These are phyloP conservation scores for Datnioides undecimradiatus DNA, from an alignment of 2,113 vertebrate genomes.

Conservation along the genomic window DNA sequence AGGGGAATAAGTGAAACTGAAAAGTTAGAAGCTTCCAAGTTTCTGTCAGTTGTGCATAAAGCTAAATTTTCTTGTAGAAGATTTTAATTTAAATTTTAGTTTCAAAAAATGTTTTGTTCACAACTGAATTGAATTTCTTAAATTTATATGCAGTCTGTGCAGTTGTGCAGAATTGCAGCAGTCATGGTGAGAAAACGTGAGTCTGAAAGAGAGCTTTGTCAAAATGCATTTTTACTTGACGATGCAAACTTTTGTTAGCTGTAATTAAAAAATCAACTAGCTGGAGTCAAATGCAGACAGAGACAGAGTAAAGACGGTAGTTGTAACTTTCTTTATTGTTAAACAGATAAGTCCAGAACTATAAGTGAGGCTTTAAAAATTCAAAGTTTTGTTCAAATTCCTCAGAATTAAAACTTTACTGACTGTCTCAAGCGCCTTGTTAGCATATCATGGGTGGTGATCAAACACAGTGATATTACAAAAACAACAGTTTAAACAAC, in stretches of 20 bases:
- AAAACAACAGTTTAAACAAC: neutral
- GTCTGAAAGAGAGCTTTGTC: neutral
- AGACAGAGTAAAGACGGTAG: neutral
- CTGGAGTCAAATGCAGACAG: neutral
- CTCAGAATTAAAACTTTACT: neutral
- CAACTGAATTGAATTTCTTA: neutral
- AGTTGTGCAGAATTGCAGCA: neutral
- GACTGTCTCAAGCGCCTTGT: neutral
- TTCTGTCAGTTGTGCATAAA: neutral
- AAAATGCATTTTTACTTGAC: neutral
- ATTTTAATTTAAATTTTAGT: neutral
- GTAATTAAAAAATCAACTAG: neutral
- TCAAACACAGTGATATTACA: neutral
- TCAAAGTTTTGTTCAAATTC: neutral
- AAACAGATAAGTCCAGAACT: neutral
- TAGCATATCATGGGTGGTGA: neutral
- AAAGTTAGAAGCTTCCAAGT: neutral
- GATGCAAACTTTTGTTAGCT: neutral
- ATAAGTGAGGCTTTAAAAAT: neutral
- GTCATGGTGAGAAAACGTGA: neutral
- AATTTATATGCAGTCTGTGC: neutral
- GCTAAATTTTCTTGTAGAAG: neutral
- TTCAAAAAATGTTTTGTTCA: neutral
- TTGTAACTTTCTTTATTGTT: neutral
- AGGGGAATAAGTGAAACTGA: conserved; percentile 1